These are phyloP conservation scores for Cacoxenus indagator DNA, from an alignment of 2,888 invertebrate species.

Conservation along the genomic window DNA sequence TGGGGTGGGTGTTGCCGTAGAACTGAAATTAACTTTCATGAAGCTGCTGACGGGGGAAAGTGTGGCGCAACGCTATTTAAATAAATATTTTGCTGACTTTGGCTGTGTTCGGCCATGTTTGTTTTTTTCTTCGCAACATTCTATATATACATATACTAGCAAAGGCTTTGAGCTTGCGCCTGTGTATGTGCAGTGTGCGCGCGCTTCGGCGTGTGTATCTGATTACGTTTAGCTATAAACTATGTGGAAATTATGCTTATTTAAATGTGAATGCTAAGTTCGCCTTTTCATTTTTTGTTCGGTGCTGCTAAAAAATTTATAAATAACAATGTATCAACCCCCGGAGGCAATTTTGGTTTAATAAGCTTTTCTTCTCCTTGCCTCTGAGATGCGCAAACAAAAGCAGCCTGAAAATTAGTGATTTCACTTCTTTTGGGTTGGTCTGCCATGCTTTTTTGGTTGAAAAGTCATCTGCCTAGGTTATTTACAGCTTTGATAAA, in stretches of 20 bases:
- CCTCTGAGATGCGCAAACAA: slow-evolving; percentile 29
- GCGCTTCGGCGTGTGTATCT: slow-evolving; percentile 31
- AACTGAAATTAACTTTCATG: slow-evolving; percentile 65
- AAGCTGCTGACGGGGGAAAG: slow-evolving; percentile 30
- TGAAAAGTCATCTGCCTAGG: slow-evolving; percentile 23
- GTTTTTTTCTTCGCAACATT: background rate
- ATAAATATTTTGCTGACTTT: slow-evolving; percentile 67
- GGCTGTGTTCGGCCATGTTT: slow-evolving; percentile 23
- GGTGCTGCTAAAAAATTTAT: slow-evolving; percentile 30
- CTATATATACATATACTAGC: slow-evolving; percentile 19
- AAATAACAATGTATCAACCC: slow-evolving; percentile 53
- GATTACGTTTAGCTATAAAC: slow-evolving; percentile 47
- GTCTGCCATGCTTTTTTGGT: slow-evolving; percentile 34
- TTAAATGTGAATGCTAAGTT: slow-evolving; percentile 54
- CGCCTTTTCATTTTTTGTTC: background rate
- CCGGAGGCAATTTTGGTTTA: slow-evolving; percentile 27
- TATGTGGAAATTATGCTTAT: slow-evolving; percentile 66
- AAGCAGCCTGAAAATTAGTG: slow-evolving; percentile 48
- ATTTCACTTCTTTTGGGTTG: slow-evolving; percentile 51
- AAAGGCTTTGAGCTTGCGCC: slow-evolving; percentile 16
- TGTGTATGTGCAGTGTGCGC: slow-evolving; percentile 17
- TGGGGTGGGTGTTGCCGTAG: slow-evolving; percentile 25
- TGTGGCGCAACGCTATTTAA: slow-evolving; percentile 61
- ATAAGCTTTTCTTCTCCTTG: background rate
- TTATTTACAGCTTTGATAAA: too few species aligned